phyloP scores from a whole-genome alignment of 2,113 vertebrate species.

The Istiophorus platypterus region DNA sequence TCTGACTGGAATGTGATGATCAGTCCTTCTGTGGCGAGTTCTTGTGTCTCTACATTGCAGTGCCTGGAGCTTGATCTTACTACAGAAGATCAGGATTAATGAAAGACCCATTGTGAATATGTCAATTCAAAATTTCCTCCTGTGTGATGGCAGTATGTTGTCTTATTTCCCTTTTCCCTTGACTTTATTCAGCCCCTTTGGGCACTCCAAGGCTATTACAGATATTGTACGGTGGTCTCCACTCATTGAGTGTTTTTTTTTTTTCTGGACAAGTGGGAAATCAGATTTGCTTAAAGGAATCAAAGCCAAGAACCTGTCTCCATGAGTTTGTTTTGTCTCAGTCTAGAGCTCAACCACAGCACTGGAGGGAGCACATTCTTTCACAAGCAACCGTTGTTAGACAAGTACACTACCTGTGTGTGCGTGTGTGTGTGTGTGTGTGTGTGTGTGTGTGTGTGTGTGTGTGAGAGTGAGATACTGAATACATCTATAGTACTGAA shows the following conservation, averaged over 20 bases:
- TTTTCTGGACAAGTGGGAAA: conserved; percentile 41
- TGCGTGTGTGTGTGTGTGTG: neutral
- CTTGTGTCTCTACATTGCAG: conserved; percentile 16
- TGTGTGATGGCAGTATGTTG: conserved; percentile 35
- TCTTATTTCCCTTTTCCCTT: conserved; percentile 42
- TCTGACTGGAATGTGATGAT: conserved; percentile 74
- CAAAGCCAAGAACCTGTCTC: conserved; percentile 54
- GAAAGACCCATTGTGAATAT: conserved; percentile 63
- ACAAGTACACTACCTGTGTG: conserved; percentile 22
- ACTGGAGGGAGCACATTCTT: conserved; percentile 28
- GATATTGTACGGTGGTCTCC: conserved; percentile 32
- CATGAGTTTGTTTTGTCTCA: conserved; percentile 59
- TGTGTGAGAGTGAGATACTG: too few species aligned
- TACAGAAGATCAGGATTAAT: conserved; percentile 53
- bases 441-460: neutral
- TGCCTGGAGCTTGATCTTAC: conserved; percentile 49
- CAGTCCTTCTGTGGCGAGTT: conserved; percentile 23
- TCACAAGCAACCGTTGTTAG: conserved; percentile 20
- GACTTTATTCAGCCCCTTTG: conserved; percentile 14
- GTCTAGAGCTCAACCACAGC: conserved; percentile 33
- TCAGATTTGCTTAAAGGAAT: conserved; percentile 59
- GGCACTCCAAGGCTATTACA: conserved; percentile 47
- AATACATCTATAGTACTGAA: too few species aligned
- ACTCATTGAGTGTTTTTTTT: conserved; percentile 39
- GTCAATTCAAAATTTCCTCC: conserved; percentile 58